Evolutionary conservation across 53 echinoderm and acorn worm species (phyloP).

Genomic region (Temnopleurus reevesii): DNA sequence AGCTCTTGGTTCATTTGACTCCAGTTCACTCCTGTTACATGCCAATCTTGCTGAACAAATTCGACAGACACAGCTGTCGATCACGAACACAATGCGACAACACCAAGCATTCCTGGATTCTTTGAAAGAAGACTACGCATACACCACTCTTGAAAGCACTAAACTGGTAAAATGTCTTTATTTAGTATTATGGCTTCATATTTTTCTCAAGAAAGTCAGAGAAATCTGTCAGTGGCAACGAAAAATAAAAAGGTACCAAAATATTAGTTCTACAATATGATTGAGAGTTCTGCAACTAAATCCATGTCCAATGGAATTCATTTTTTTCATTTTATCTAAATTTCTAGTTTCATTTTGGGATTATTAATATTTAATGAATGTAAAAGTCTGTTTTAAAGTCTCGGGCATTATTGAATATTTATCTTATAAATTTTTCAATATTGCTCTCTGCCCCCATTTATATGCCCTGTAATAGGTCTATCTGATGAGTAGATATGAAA

Average conservation of each 20-base stretch:
- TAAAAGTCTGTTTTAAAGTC: neutral
- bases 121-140: constrained; percentile 31
- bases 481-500: no score
- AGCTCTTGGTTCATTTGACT: constrained; percentile 42
- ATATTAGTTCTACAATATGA: neutral
- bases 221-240: neutral
- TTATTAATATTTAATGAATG: no score
- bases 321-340: no score
- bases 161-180: neutral
- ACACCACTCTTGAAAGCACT: constrained; percentile 44
- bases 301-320: no score
- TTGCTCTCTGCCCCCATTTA: no score
- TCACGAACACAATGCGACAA: constrained; percentile 45
- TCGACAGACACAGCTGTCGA: constrained; percentile 15
- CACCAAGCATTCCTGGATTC: constrained; percentile 45
- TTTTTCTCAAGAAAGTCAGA: neutral
- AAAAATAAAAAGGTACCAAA: no score
- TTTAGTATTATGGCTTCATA: neutral
- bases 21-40: constrained; percentile 16
- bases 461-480: no score
- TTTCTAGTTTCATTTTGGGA: no score
- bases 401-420: neutral
- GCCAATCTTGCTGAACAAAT: constrained; percentile 31
- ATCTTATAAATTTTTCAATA: no score
- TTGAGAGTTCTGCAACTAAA: neutral